Evolutionary conservation across 2,797 vertebrate species (phyloP), one percentile per base, ranked within the genome.

Genomic region (Lutjanus campechanus): DNA sequence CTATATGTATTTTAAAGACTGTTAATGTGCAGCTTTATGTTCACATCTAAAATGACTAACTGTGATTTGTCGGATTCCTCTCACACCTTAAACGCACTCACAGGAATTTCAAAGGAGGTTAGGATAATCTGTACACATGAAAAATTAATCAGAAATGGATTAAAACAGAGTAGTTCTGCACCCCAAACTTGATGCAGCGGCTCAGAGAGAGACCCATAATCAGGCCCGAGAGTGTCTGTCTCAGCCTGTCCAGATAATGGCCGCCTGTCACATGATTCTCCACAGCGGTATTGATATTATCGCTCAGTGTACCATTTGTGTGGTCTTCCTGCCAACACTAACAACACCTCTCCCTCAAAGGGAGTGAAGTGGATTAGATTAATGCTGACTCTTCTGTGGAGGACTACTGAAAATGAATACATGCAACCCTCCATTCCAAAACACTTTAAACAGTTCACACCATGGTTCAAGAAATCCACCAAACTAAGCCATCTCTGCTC

Each of bases 191-290:
- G 62, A 77, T 25, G 49, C 64, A 49, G 22, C 49, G 20, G 81
- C 77, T 72, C 49, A 47, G 56, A 71, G 22, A 71, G 22, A 61
- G 76, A 80, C 40, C 51, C 51, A 67, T 69, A 86, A 86, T 88
- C 76, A 77, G 68, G 50, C 60, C 66, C 17, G 49, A 73, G 78
- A 75, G 79, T 73, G 77, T 82, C 62, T 58, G 70, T 83, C 73
- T 69, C 8, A 8, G 60, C 50, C 83, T 81, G 81, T 87, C 88
- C 77, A 73, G 82, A 81, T 86, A 92, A 90, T 88, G 66, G 73
- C 75, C 77, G 66, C 84, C 82, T 86, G 79, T 85, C 88, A 78
- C 70, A 85, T 73, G 66, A 84, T 82, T 73, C 81, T 77, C 66
- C 75, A 69, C 46, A 29, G 67, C n/a, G 49, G 63, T 62, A 80